A percentile compares a stretch with the other conserved stretches of the same genome.
Conservation (phyloP, 2,113 vertebrate genomes). For the Cercocebus atys region DNA sequence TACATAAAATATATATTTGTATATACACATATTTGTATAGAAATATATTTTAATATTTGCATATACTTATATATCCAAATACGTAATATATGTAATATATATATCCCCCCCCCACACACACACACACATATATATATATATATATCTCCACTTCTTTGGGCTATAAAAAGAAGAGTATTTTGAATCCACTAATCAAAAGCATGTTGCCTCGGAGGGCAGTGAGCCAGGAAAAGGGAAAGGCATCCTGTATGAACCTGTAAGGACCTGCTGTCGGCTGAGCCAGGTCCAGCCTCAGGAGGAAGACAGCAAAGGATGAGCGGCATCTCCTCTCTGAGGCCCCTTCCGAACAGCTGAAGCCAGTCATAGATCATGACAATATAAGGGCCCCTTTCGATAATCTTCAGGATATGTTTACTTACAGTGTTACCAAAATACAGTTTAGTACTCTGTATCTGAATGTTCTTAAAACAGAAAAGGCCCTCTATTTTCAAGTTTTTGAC, state of each 20-base stretch:
- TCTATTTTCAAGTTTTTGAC: not conserved
- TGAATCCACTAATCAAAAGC: not conserved
- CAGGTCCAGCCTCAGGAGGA: not conserved
- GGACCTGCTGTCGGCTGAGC: not conserved
- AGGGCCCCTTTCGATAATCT: not conserved
- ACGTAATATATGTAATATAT: not conserved
- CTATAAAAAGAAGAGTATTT: not conserved
- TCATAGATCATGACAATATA: not conserved
- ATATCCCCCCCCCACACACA: not conserved
- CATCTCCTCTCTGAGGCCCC: not conserved
- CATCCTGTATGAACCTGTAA: not conserved
- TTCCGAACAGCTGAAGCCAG: not conserved
- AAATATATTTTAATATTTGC: too few relatives aligned
- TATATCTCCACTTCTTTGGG: not conserved
- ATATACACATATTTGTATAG: too few relatives aligned
- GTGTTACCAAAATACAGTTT: not conserved
- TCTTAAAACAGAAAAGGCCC: not conserved
- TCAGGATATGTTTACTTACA: not conserved
- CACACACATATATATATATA: fast-evolving
- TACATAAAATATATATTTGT: not conserved
- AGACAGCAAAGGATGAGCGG: not conserved
- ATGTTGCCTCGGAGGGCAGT: not conserved
- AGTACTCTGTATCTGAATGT: not conserved
- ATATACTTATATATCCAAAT: too few relatives aligned
- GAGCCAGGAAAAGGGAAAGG: not conserved